Percentiles rank a stretch among this genome's conserved stretches.
phyloP scores from a whole-genome alignment of 1,140 invertebrate genomes.

The Papilio glaucus region DNA sequence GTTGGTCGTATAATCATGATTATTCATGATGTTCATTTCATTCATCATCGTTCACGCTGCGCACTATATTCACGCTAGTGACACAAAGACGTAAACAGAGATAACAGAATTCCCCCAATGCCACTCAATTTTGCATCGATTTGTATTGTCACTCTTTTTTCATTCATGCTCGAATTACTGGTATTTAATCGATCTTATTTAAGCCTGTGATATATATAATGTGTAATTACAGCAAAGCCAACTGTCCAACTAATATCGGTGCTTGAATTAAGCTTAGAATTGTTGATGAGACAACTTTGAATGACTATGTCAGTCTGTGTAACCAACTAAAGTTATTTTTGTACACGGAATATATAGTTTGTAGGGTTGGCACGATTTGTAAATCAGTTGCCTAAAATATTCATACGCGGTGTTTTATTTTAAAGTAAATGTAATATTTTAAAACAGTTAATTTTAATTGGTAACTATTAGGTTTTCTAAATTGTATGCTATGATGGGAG shows the following conservation, averaged over 20 bases:
- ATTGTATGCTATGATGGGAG: too few relatives aligned
- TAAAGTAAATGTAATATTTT: too few relatives aligned
- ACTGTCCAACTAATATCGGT: conserved; percentile 13
- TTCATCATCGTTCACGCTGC: too few relatives aligned
- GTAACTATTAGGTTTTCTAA: too few relatives aligned
- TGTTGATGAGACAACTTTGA: conserved; percentile 5
- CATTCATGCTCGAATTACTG: background rate
- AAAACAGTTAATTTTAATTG: too few relatives aligned
- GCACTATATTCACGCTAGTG: background rate
- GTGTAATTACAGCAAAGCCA: background rate
- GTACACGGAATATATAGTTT: background rate
- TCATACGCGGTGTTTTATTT: too few relatives aligned
- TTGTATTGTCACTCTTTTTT: background rate
- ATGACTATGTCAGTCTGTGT: background rate
- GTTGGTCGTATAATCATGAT: background rate
- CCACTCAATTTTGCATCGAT: background rate
- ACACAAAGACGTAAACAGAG: background rate
- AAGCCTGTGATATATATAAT: background rate
- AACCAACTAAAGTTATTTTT: background rate
- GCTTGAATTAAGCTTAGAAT: conserved; percentile 1
- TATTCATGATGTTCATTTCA: background rate
- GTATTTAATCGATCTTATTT: background rate
- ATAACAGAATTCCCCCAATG: background rate
- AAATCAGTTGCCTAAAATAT: too few relatives aligned
- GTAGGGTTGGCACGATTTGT: background rate